Percentiles rank a stretch among this genome's conserved stretches.
Evolutionary conservation across 2,113 vertebrate genomes (phyloP).

Genomic region (Sinocyclocheilus anshuiensis): DNA sequence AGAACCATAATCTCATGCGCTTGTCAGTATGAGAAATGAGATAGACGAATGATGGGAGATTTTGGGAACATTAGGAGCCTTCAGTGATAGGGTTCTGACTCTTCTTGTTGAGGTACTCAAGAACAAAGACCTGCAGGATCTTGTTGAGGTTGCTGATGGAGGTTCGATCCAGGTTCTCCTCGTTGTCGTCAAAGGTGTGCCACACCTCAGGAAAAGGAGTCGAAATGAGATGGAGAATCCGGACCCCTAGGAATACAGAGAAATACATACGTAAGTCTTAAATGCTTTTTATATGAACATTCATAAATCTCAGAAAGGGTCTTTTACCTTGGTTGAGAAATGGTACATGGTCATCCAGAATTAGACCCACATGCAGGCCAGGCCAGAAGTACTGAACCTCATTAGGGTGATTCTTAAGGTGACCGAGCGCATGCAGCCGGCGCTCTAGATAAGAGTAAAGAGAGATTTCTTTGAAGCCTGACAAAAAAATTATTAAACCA

Average conservation of each 20-base stretch:
- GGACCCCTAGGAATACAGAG: constrained; percentile 78
- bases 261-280: neutral
- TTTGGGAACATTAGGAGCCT: constrained; percentile 44
- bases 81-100: constrained; percentile 39
- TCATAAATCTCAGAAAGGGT: neutral
- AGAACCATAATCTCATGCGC: neutral
- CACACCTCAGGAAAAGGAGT: constrained; percentile 93
- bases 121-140: constrained; percentile 91
- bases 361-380: constrained; percentile 66
- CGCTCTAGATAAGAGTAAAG: constrained; percentile 74
- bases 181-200: constrained; percentile 93
- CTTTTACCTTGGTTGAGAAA: constrained; percentile 78
- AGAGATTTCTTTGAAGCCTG: too few species aligned
- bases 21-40: neutral
- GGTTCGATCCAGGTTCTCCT: constrained; percentile 86
- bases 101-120: constrained; percentile 89
- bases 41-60: neutral
- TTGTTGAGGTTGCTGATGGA: constrained; percentile 90
- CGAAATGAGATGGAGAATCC: constrained; percentile 89
- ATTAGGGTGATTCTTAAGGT: constrained; percentile 80
- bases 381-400: constrained; percentile 84
- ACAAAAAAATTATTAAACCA: too few species aligned
- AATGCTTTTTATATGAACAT: fast-evolving
- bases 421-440: constrained; percentile 80
- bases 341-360: constrained; percentile 91